These are phyloP conservation scores for Chlamydotis undulata DNA, from an alignment of 2,113 vertebrate species.

Conservation along the genomic window DNA sequence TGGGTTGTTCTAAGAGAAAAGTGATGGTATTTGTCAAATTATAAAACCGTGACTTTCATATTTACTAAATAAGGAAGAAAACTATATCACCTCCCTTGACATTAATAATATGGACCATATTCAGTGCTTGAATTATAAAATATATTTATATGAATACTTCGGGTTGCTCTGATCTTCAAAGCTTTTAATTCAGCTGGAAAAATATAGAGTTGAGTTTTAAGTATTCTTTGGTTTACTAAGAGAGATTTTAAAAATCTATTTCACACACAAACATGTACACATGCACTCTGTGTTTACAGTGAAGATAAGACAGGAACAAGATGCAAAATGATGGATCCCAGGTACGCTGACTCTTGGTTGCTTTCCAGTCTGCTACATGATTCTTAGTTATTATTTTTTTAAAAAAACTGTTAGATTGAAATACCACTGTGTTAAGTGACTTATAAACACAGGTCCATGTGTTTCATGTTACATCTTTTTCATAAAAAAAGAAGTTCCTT, in stretches of 20 bases:
- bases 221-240: not conserved
- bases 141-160: not conserved
- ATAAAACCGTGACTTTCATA: not conserved
- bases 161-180: not conserved
- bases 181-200: not conserved
- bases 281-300: not conserved
- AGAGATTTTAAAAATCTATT: not conserved
- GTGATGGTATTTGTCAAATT: not conserved
- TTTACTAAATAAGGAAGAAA: not conserved
- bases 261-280: not conserved
- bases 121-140: not conserved
- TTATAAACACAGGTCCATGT: not conserved
- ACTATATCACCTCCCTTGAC: not conserved
- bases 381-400: not conserved
- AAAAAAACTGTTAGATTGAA: not conserved
- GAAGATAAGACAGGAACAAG: not conserved
- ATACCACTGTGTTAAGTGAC: not conserved
- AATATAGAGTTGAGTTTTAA: not conserved
- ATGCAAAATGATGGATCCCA: accelerated
- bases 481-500: not conserved
- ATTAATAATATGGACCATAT: not conserved
- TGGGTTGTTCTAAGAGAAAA: not conserved
- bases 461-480: too few relatives aligned
- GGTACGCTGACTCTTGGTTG: not conserved
- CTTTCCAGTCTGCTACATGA: not conserved